These are phyloP conservation scores for Eristalis arbustorum DNA, from an alignment of 2,888 invertebrate species.

Conservation along the genomic window DNA sequence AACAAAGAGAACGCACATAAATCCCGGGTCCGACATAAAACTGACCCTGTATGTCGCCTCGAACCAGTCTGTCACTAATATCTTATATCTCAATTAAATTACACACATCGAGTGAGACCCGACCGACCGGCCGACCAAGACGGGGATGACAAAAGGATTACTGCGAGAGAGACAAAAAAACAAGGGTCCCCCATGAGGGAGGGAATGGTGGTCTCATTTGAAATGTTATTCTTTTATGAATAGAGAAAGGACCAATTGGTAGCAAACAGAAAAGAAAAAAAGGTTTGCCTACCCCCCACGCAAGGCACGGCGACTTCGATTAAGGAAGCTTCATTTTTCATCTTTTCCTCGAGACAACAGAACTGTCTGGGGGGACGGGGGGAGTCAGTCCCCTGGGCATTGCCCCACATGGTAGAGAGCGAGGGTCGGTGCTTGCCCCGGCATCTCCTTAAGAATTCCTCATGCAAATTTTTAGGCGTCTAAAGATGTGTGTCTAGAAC, in stretches of 20 bases:
- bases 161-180: conserved; percentile 28
- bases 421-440: neutral
- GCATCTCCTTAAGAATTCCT: conserved; percentile 33
- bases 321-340: conserved; percentile 29
- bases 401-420: conserved; percentile 33
- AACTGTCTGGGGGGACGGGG: neutral
- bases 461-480: conserved; percentile 63
- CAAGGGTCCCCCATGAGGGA: too few species aligned
- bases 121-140: too few species aligned
- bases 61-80: conserved; percentile 43
- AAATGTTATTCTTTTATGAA: conserved; percentile 58
- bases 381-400: conserved; percentile 22
- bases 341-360: conserved; percentile 10
- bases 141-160: conserved; percentile 47
- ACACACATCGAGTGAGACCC: conserved; percentile 33
- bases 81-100: conserved; percentile 67
- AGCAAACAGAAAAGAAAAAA: conserved; percentile 2
- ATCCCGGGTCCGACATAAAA: conserved; percentile 48
- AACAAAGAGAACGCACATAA: conserved; percentile 49
- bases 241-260: conserved; percentile 14
- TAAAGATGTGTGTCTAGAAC: conserved; percentile 42
- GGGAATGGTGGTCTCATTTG: conserved; percentile 52
- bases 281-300: neutral
- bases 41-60: conserved; percentile 34
- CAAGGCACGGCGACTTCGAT: conserved; percentile 20